These are phyloP conservation scores for Pollimyrus isidori DNA, from an alignment of 2,113 vertebrate genomes.

Conservation along the genomic window DNA sequence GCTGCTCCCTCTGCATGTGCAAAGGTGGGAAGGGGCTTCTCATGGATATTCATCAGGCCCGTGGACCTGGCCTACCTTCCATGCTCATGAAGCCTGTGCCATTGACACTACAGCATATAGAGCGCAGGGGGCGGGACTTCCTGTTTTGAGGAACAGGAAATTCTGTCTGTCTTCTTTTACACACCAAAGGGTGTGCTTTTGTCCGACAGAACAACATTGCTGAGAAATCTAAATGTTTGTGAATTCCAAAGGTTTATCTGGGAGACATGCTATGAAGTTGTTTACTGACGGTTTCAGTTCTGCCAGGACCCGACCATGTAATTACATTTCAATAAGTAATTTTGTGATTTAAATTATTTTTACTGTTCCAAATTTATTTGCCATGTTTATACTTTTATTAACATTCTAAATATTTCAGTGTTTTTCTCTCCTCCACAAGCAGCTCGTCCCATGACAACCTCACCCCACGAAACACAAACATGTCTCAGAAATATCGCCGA, in stretches of 20 bases:
- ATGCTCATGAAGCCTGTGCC: neutral
- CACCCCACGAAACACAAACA: neutral
- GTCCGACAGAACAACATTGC: slow-evolving; percentile 4
- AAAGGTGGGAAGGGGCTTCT: slow-evolving; percentile 49
- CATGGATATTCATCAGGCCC: neutral
- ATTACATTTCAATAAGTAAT: slow-evolving; percentile 32
- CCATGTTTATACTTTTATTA: slow-evolving; percentile 31
- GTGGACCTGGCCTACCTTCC: neutral
- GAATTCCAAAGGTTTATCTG: slow-evolving; percentile 4
- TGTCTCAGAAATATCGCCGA: slow-evolving; percentile 23
- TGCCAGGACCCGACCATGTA: slow-evolving; percentile 33
- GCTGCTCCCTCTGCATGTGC: slow-evolving; percentile 66
- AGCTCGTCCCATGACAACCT: neutral
- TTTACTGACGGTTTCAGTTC: slow-evolving; percentile 25
- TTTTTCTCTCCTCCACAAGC: slow-evolving; percentile 20
- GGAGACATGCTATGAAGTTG: slow-evolving; percentile 18
- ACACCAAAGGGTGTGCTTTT: neutral
- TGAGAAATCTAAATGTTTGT: slow-evolving; percentile 22
- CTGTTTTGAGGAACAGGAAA: neutral
- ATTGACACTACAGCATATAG: neutral
- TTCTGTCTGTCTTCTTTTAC: neutral
- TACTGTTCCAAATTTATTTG: slow-evolving; percentile 30
- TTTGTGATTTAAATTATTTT: slow-evolving; percentile 37
- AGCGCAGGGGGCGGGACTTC: neutral
- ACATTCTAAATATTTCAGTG: slow-evolving; percentile 45